These are phyloP conservation scores for Spodoptera exigua DNA, from an alignment of 2,888 invertebrate species.

Conservation along the genomic window DNA sequence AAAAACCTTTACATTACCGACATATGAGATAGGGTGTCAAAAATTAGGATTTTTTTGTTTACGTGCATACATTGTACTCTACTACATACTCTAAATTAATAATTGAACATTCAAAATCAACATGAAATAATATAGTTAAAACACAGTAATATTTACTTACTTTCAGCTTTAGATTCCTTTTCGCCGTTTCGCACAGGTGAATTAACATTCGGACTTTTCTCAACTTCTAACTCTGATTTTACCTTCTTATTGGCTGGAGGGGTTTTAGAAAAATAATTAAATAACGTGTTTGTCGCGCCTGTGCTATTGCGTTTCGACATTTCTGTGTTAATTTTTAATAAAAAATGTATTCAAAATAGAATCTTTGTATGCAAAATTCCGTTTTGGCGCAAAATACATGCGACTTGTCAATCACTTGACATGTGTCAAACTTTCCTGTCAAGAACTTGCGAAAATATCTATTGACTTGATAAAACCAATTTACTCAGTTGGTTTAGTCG, in stretches of 20 bases:
- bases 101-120: too few relatives aligned
- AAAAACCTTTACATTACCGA: too few relatives aligned
- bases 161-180: conserved; percentile 68
- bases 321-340: conserved; percentile 27
- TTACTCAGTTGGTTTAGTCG: too few relatives aligned
- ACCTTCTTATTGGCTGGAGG: conserved; percentile 84
- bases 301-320: conserved; percentile 85
- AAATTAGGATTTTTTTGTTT: too few relatives aligned
- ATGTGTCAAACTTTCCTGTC: neutral
- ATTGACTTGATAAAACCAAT: too few relatives aligned
- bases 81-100: too few relatives aligned
- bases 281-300: conserved; percentile 89
- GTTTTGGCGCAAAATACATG: conserved; percentile 50
- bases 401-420: neutral
- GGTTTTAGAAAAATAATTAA: conserved; percentile 91
- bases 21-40: too few relatives aligned
- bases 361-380: neutral
- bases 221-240: conserved; percentile 67
- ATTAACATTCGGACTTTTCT: conserved; percentile 60
- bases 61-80: too few relatives aligned
- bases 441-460: too few relatives aligned
- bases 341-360: neutral
- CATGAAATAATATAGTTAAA: too few relatives aligned
- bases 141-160: conserved; percentile 69
- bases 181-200: conserved; percentile 58